Evolutionary conservation across 1,140 invertebrate genomes (phyloP).

Genomic region (Aphaenogaster floridana): DNA sequence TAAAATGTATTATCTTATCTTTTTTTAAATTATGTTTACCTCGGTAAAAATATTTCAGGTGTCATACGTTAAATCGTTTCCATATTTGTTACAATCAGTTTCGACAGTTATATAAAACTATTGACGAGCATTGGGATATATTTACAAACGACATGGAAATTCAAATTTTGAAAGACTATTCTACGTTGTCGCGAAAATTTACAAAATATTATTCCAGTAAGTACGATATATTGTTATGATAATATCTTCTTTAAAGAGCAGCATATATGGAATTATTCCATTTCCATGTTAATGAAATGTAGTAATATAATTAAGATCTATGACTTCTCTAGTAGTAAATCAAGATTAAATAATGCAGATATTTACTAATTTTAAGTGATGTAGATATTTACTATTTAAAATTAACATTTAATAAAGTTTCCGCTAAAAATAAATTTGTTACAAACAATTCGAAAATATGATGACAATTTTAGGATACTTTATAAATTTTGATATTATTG

Average conservation of each 20-base stretch:
- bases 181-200: slow-evolving; percentile 18
- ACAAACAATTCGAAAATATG: background rate
- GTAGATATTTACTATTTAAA: too few relatives aligned
- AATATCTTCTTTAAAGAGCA: background rate
- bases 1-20: background rate
- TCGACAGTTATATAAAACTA: background rate
- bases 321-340: too few relatives aligned
- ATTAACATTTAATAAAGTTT: too few relatives aligned
- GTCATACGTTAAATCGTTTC: slow-evolving; percentile 11
- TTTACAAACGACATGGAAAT: slow-evolving; percentile 31
- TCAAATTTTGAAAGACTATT: slow-evolving; percentile 22
- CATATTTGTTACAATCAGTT: slow-evolving; percentile 21
- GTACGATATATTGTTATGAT: background rate
- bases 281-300: background rate
- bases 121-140: slow-evolving; percentile 38
- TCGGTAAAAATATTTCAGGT: background rate
- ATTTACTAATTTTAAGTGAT: too few relatives aligned
- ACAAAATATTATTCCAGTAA: slow-evolving; percentile 20
- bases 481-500: background rate
- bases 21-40: background rate
- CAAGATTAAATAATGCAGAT: too few relatives aligned
- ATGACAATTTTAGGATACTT: background rate
- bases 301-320: too few relatives aligned
- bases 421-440: too few relatives aligned
- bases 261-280: background rate